Evolutionary conservation across 2,888 invertebrate genomes (phyloP).

Genomic region (Synanthedon tipuliformis): DNA sequence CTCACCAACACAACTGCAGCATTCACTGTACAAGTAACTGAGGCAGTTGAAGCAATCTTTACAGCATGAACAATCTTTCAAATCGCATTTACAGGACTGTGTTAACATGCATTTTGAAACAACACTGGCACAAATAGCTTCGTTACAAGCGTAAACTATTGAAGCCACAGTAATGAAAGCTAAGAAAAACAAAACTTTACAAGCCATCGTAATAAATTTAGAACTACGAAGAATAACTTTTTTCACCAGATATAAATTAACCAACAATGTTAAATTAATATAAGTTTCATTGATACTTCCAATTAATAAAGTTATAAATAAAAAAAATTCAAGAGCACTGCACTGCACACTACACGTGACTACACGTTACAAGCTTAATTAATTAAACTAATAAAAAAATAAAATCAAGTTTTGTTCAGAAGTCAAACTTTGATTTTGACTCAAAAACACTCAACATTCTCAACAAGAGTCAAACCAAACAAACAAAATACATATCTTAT

Average conservation of each 20-base stretch:
- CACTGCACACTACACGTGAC: too few relatives aligned
- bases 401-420: too few relatives aligned
- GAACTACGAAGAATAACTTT: constrained; percentile 4
- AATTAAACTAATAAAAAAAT: too few relatives aligned
- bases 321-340: too few relatives aligned
- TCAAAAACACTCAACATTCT: too few relatives aligned
- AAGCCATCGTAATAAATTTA: constrained; percentile 28
- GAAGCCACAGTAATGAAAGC: constrained; percentile 39
- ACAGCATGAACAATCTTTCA: constrained; percentile 93
- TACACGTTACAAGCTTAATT: too few relatives aligned
- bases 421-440: too few relatives aligned
- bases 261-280: neutral
- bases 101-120: constrained; percentile 97
- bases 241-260: neutral
- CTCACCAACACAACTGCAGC: constrained; percentile 98
- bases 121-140: constrained; percentile 94
- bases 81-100: constrained; percentile 95
- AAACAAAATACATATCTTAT: too few relatives aligned
- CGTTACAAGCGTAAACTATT: constrained; percentile 79
- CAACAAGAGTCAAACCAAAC: too few relatives aligned
- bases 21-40: constrained; percentile 89
- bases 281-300: too few relatives aligned
- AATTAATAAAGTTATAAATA: too few relatives aligned
- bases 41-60: constrained; percentile 93
- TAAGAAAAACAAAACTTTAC: constrained; percentile 34